A percentile compares a stretch with the other conserved stretches of the same genome.
Evolutionary conservation across 2,888 invertebrate species (phyloP).

Genomic region (Synanthedon formicaeformis): DNA sequence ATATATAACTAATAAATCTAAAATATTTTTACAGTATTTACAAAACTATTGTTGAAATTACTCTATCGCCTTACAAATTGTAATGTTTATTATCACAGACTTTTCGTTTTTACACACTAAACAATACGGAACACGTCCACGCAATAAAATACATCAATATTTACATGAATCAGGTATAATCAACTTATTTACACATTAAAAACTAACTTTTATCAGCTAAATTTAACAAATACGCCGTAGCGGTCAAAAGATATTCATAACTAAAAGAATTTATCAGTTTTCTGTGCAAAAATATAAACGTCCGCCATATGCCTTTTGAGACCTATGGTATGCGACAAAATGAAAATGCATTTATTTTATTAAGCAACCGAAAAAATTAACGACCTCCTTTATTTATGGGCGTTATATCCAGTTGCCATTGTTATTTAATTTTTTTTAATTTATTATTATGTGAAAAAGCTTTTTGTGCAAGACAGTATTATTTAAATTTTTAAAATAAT

Average conservation of each 20-base stretch:
- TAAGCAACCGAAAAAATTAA: constrained; percentile 4
- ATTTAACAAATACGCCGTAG: constrained; percentile 66
- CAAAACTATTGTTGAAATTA: constrained; percentile 65
- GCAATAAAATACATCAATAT: constrained; percentile 69
- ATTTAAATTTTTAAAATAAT: too few species aligned
- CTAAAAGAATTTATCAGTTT: constrained; percentile 71
- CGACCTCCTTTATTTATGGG: constrained; percentile 25
- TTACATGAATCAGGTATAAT: constrained; percentile 65
- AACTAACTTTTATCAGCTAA: constrained; percentile 68
- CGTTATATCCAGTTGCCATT: constrained; percentile 56
- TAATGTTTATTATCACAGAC: constrained; percentile 74
- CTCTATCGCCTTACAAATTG: constrained; percentile 51
- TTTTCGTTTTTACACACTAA: constrained; percentile 66
- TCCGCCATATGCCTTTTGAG: constrained; percentile 72
- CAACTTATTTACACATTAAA: constrained; percentile 69
- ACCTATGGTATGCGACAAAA: constrained; percentile 43
- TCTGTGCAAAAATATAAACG: constrained; percentile 71
- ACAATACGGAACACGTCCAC: constrained; percentile 72
- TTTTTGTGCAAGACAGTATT: too few species aligned
- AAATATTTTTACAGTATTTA: constrained; percentile 67
- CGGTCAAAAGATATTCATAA: constrained; percentile 69
- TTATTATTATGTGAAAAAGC: background rate
- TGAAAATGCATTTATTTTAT: constrained; percentile 11
- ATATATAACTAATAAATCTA: constrained; percentile 56
- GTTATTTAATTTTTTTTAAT: constrained; percentile 10